Percentiles rank a stretch among this genome's conserved stretches.
phyloP scores from a whole-genome alignment of 2,888 invertebrate genomes.

The Diarsia brunnea region DNA sequence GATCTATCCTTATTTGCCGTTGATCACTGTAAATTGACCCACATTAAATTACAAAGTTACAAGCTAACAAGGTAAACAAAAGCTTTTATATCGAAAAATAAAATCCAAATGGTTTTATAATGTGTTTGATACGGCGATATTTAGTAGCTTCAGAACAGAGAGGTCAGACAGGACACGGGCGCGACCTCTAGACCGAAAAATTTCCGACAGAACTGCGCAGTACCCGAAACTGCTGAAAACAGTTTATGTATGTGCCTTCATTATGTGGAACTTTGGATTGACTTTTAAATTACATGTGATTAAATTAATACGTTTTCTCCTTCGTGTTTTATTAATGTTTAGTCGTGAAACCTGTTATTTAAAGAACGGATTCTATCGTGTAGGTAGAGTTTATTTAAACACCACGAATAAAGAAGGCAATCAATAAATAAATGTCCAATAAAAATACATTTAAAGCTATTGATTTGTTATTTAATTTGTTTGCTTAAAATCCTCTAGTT shows the following conservation, averaged over 20 bases:
- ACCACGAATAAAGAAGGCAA: constrained; percentile 12
- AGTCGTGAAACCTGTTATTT: constrained; percentile 23
- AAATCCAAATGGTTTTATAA: constrained; percentile 40
- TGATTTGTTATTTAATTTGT: not conserved
- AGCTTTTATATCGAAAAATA: not conserved
- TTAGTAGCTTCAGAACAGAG: constrained; percentile 41
- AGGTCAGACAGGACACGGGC: constrained; percentile 63
- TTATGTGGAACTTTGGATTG: constrained; percentile 13
- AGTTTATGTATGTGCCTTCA: constrained; percentile 4
- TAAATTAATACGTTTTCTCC: constrained; percentile 21
- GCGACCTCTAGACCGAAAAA: constrained; percentile 63
- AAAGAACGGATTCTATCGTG: constrained; percentile 6
- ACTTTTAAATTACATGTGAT: not conserved
- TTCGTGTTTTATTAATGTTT: constrained; percentile 36
- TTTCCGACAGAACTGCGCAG: constrained; percentile 61
- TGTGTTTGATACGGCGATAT: constrained; percentile 50
- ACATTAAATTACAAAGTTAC: not conserved
- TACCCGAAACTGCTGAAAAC: constrained; percentile 49
- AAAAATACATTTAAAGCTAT: constrained; percentile 25
- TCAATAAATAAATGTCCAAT: constrained; percentile 5
- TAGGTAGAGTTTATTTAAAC: constrained; percentile 2
- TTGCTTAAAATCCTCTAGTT: not conserved
- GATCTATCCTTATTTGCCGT: not conserved
- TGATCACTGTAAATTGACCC: not conserved
- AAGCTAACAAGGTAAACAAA: not conserved